Evolutionary conservation across 2,113 vertebrate species (phyloP).

Genomic region (Centropristis striata): DNA sequence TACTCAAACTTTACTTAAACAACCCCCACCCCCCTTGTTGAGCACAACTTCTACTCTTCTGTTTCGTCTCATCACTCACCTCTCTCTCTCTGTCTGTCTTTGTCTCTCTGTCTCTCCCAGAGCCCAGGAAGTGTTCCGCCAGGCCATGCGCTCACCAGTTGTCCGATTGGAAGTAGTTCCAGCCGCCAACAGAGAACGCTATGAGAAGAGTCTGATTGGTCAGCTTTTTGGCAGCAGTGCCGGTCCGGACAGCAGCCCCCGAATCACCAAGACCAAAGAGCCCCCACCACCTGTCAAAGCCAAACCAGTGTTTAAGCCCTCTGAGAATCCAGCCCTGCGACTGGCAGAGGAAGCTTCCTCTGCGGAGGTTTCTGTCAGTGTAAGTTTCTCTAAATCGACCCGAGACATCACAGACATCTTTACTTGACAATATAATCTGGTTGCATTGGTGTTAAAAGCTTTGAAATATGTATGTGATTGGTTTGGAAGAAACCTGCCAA

Average conservation of each 20-base stretch:
- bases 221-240: constrained; percentile 80
- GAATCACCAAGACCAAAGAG: constrained; percentile 82
- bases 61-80: not conserved
- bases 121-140: constrained; percentile 95
- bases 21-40: not conserved
- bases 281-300: constrained; percentile 85
- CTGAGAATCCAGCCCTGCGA: constrained; percentile 68
- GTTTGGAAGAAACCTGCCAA: no score
- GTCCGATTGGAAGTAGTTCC: constrained; percentile 91
- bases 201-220: constrained; percentile 92
- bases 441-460: no score
- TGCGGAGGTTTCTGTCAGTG: constrained; percentile 57
- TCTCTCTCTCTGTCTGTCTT: not conserved
- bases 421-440: no score
- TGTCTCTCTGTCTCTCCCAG: constrained; percentile 71
- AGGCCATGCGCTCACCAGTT: constrained; percentile 91
- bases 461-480: no score
- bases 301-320: constrained; percentile 84
- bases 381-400: constrained; percentile 32
- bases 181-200: constrained; percentile 89
- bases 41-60: not conserved
- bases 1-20: not conserved
- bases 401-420: no score
- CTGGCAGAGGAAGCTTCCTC: constrained; percentile 62
- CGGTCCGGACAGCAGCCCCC: constrained; percentile 79